Conservation (phyloP, 2,888 invertebrate species). For the Thera obeliscata region DNA sequence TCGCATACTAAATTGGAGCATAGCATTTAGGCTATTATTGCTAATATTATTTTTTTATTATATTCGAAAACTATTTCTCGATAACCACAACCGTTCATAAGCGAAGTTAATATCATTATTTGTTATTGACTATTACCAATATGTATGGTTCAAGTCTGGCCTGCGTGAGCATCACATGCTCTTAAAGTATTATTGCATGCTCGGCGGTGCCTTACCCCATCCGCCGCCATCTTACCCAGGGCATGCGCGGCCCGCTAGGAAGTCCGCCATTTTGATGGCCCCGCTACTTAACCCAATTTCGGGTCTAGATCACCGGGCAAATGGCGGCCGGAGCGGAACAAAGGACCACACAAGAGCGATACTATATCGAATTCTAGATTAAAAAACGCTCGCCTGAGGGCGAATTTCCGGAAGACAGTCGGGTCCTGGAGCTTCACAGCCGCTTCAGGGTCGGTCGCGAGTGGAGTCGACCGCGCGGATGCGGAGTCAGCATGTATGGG, state of each 20-base stretch:
- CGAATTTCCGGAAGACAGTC: constrained; percentile 52
- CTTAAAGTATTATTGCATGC: constrained; percentile 73
- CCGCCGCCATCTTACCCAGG: constrained; percentile 65
- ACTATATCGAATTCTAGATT: constrained; percentile 60
- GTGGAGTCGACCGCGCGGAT: constrained; percentile 30
- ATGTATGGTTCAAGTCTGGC: constrained; percentile 69
- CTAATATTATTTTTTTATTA: constrained; percentile 79
- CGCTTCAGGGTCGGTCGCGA: constrained; percentile 40
- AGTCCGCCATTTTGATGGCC: constrained; percentile 77
- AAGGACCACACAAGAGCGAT: constrained; percentile 67
- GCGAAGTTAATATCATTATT: constrained; percentile 82
- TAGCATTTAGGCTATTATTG: constrained; percentile 83
- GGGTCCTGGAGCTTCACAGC: constrained; percentile 40
- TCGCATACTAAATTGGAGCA: constrained; percentile 77
- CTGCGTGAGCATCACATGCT: constrained; percentile 72
- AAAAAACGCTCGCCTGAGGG: constrained; percentile 60
- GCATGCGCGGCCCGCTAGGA: constrained; percentile 63
- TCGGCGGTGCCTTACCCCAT: constrained; percentile 45
- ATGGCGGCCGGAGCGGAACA: constrained; percentile 37
- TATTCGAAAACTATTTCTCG: constrained; percentile 82
- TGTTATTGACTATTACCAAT: constrained; percentile 81
- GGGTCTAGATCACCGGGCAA: constrained; percentile 34
- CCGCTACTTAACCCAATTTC: constrained; percentile 77
- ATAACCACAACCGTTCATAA: constrained; percentile 85
- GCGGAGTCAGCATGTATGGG: constrained; percentile 71